Evolutionary conservation across 2,113 vertebrate species (phyloP).

Genomic region (Python bivittatus): DNA sequence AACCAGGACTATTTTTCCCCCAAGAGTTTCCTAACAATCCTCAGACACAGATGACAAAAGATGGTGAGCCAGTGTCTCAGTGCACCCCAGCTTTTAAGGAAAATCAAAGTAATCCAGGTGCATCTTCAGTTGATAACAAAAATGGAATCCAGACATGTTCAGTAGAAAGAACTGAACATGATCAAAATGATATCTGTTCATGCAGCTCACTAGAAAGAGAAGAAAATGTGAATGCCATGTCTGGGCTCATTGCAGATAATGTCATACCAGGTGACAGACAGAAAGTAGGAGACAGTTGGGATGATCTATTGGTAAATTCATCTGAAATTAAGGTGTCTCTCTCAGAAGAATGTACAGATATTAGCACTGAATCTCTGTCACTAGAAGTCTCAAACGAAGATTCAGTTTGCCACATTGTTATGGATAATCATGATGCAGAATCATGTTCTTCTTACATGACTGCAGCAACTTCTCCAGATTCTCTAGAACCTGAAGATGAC

Average conservation of each 20-base stretch:
- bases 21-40: conserved; percentile 49
- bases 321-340: not conserved
- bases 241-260: conserved; percentile 9
- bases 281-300: not conserved
- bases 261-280: not conserved
- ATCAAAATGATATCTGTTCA: not conserved
- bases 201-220: not conserved
- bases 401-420: conserved; percentile 34
- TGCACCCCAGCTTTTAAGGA: conserved; percentile 24
- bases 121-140: conserved; percentile 34
- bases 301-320: conserved; percentile 32
- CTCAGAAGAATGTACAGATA: conserved; percentile 21
- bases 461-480: conserved; percentile 65
- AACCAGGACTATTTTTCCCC: conserved; percentile 50
- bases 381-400: conserved; percentile 34
- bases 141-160: not conserved
- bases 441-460: conserved; percentile 73
- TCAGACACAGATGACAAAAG: conserved; percentile 37
- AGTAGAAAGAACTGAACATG: not conserved
- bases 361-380: not conserved
- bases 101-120: not conserved
- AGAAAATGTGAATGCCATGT: not conserved
- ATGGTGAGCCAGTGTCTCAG: not conserved
- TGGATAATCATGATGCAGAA: conserved; percentile 67
- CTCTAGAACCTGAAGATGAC: conserved; percentile 49